Conservation (phyloP, 2,888 invertebrate genomes). For the Epinotia demarniana region DNA sequence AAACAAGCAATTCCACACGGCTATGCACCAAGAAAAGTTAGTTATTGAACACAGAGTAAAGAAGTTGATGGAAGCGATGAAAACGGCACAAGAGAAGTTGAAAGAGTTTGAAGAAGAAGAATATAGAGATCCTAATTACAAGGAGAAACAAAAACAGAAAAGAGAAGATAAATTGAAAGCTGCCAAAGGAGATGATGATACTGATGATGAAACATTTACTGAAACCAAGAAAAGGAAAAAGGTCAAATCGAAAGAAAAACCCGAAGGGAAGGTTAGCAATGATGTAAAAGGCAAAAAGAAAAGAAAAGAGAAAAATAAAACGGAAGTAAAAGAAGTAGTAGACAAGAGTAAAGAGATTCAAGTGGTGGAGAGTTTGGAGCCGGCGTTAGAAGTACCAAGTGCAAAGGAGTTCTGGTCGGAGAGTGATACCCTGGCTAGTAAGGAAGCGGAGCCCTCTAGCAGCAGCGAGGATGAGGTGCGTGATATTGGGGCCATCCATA, state of each 20-base stretch:
- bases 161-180: slow-evolving; percentile 48
- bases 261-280: slow-evolving; percentile 47
- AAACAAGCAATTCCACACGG: slow-evolving; percentile 71
- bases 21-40: slow-evolving; percentile 70
- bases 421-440: slow-evolving; percentile 49
- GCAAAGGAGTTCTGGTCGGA: slow-evolving; percentile 74
- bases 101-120: slow-evolving; percentile 54
- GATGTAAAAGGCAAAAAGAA: slow-evolving; percentile 48
- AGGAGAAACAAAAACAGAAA: slow-evolving; percentile 48
- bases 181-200: slow-evolving; percentile 49
- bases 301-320: slow-evolving; percentile 48
- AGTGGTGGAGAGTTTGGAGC: slow-evolving; percentile 61
- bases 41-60: slow-evolving; percentile 60
- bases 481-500: too few species aligned
- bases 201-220: slow-evolving; percentile 17
- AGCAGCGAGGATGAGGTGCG: slow-evolving; percentile 78
- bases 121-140: slow-evolving; percentile 50
- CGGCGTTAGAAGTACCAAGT: slow-evolving; percentile 70
- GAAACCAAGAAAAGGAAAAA: slow-evolving; percentile 43
- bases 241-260: slow-evolving; percentile 45
- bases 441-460: slow-evolving; percentile 60
- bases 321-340: slow-evolving; percentile 51
- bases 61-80: slow-evolving; percentile 61
- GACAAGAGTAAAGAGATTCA: slow-evolving; percentile 51
- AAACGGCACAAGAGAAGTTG: slow-evolving; percentile 58